phyloP scores from a whole-genome alignment of 2,888 invertebrate species.

The Agonopterix alstromeriana region DNA sequence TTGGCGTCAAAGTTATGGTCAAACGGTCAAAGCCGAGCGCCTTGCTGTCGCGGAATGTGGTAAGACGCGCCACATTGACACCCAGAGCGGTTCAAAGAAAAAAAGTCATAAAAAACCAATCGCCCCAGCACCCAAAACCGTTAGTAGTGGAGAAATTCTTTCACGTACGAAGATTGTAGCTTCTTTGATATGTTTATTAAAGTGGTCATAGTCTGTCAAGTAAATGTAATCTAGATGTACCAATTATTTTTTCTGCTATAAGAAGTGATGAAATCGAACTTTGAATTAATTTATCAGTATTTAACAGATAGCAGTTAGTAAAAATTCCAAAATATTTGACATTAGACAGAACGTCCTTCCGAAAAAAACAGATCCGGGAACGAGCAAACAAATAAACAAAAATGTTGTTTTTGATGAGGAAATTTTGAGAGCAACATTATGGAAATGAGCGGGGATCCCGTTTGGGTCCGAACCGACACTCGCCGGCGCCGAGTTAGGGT shows the following conservation, averaged over 20 bases:
- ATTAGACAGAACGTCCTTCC: not conserved
- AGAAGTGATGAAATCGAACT: no score
- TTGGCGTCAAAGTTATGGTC: conserved; percentile 35
- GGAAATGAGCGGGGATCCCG: conserved; percentile 17
- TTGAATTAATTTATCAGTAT: no score
- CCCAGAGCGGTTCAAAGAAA: conserved; percentile 53
- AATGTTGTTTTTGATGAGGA: conserved; percentile 11
- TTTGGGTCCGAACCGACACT: conserved; percentile 3
- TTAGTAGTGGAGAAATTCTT: not conserved
- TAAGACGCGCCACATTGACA: conserved; percentile 46
- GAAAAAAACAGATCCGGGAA: conserved; percentile 27
- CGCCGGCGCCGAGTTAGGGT: not conserved
- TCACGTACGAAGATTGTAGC: no score
- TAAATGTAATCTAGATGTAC: no score
- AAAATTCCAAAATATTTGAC: not conserved
- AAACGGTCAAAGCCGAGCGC: conserved; percentile 51
- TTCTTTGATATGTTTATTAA: no score
- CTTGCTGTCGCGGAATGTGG: conserved; percentile 65
- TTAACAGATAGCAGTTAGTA: no score
- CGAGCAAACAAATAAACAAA: conserved; percentile 3
- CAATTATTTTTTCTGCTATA: no score
- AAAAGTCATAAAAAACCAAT: conserved; percentile 25
- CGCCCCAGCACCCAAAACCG: not conserved
- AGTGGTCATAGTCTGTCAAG: no score
- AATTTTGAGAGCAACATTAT: conserved; percentile 14